phyloP scores from a whole-genome alignment of 2,113 vertebrate species.

The Oriolus oriolus region DNA sequence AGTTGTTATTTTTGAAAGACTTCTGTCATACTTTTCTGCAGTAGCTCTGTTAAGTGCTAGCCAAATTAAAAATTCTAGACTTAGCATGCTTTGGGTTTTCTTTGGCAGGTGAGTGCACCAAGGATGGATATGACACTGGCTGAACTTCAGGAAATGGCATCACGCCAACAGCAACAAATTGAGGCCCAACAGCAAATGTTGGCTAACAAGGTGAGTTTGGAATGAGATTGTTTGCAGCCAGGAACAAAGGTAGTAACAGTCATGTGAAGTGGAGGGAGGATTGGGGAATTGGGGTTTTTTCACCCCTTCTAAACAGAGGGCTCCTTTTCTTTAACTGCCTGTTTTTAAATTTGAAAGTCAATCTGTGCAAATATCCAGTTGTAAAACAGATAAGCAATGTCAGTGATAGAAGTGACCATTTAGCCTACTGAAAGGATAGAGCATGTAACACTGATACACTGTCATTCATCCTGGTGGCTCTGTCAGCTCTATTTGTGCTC shows the following conservation, averaged over 20 bases:
- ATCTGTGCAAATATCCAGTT: background rate
- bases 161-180: slow-evolving; percentile 95
- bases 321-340: background rate
- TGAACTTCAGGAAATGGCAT: slow-evolving; percentile 96
- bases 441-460: background rate
- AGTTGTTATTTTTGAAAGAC: background rate
- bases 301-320: background rate
- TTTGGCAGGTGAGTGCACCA: slow-evolving; percentile 78
- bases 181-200: slow-evolving; percentile 92
- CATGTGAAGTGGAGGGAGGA: background rate
- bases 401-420: background rate
- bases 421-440: background rate
- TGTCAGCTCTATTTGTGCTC: background rate
- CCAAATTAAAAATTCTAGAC: background rate
- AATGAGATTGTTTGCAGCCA: background rate
- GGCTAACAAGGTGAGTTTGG: slow-evolving; percentile 85
- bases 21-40: background rate
- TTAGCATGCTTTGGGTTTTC: background rate
- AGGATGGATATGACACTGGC: slow-evolving; percentile 94
- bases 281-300: background rate
- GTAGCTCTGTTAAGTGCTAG: background rate
- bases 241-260: background rate
- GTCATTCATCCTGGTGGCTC: background rate
- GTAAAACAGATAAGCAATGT: background rate
- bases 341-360: background rate